Evolutionary conservation across 2,797 vertebrate species (phyloP).

Genomic region (Dendrocincla fuliginosa): DNA sequence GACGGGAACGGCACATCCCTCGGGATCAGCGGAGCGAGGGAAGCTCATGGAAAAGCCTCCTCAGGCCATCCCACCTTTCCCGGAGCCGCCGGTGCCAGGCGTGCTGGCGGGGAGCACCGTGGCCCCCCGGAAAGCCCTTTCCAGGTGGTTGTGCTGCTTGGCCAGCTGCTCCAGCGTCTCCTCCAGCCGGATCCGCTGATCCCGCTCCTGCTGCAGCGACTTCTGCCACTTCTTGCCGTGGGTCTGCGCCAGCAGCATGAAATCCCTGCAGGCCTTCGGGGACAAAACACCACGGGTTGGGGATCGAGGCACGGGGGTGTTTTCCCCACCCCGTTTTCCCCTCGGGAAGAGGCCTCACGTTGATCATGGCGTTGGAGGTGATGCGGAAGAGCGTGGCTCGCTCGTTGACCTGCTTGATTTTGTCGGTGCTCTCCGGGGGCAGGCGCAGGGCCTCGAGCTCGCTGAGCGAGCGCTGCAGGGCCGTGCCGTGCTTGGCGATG

Average conservation of each 20-base stretch:
- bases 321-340: neutral
- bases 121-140: slow-evolving; percentile 92
- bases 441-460: slow-evolving; percentile 89
- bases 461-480: slow-evolving; percentile 93
- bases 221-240: slow-evolving; percentile 97
- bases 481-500: slow-evolving; percentile 95
- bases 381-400: slow-evolving; percentile 94
- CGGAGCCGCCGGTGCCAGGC: slow-evolving; percentile 73
- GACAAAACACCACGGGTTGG: neutral
- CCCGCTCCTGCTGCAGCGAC: slow-evolving; percentile 89
- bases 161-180: slow-evolving; percentile 95
- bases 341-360: slow-evolving; percentile 75
- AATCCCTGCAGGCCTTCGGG: slow-evolving; percentile 89
- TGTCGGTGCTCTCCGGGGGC: slow-evolving; percentile 87
- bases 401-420: slow-evolving; percentile 94
- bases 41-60: neutral
- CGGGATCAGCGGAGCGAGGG: neutral
- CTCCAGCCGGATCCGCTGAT: slow-evolving; percentile 92
- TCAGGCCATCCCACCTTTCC: slow-evolving; percentile 79
- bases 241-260: slow-evolving; percentile 88
- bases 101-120: slow-evolving; percentile 85
- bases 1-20: neutral
- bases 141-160: slow-evolving; percentile 96
- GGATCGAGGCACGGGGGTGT: too few relatives aligned
- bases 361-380: slow-evolving; percentile 98